Percentiles rank a stretch among this genome's conserved stretches.
Evolutionary conservation across 1,140 invertebrate species (phyloP).

Genomic region (Caenorhabditis remanei): DNA sequence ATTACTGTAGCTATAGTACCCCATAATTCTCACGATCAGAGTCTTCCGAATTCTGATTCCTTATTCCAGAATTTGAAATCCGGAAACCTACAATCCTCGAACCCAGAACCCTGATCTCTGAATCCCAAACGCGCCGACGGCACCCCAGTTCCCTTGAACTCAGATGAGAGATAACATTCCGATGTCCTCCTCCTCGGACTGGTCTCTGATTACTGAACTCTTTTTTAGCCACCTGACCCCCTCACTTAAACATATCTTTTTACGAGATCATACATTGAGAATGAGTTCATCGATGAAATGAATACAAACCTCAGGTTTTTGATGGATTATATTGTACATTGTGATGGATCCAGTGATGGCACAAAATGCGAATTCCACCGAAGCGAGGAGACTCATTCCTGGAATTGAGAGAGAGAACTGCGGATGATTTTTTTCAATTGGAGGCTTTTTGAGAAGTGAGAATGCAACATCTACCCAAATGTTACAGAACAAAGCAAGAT

Average conservation of each 20-base stretch:
- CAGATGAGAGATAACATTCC: neutral
- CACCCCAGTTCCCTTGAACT: too few relatives aligned
- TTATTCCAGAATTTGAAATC: too few relatives aligned
- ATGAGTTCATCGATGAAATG: neutral
- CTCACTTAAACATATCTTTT: neutral
- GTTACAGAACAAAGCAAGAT: too few relatives aligned
- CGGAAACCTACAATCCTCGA: too few relatives aligned
- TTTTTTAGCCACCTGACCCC: neutral
- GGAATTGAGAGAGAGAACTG: neutral
- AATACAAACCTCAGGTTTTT: slow-evolving; percentile 33
- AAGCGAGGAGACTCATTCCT: slow-evolving; percentile 45
- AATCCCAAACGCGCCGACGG: too few relatives aligned
- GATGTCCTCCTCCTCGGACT: neutral
- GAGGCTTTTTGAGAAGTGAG: too few relatives aligned
- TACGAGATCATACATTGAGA: neutral
- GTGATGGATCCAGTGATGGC: slow-evolving; percentile 18
- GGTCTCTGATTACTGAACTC: neutral
- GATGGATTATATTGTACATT: slow-evolving; percentile 39
- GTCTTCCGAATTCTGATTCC: too few relatives aligned
- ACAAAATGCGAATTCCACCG: slow-evolving; percentile 15
- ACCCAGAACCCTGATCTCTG: too few relatives aligned
- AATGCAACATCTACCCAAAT: too few relatives aligned
- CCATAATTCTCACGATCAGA: too few relatives aligned
- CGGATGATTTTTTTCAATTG: too few relatives aligned
- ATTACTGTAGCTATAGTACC: too few relatives aligned